phyloP scores from a whole-genome alignment of 2,888 invertebrate genomes.

The Ophion slaviceki region DNA sequence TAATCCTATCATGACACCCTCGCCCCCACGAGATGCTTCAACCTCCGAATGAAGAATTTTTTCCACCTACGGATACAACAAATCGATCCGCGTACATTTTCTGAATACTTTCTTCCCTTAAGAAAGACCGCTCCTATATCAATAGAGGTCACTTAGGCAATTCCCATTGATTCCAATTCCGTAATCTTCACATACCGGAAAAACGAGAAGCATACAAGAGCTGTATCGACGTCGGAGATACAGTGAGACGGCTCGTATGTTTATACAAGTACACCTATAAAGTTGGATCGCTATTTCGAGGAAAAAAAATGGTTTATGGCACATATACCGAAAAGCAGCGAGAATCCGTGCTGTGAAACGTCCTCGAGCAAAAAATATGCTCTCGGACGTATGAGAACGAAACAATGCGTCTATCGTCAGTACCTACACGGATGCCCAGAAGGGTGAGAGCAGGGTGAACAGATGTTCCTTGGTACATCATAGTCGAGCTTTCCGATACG shows the following conservation, averaged over 20 bases:
- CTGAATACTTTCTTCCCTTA: too few species aligned
- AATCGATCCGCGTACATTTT: conserved; percentile 1
- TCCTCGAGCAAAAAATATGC: conserved; percentile 20
- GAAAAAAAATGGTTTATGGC: conserved; percentile 26
- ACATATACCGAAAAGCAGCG: conserved; percentile 22
- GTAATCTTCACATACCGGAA: too few species aligned
- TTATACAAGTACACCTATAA: background rate
- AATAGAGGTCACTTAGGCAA: too few species aligned
- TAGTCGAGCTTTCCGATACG: background rate
- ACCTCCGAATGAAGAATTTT: background rate
- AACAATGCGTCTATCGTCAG: background rate
- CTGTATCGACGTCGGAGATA: background rate
- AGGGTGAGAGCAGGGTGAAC: background rate
- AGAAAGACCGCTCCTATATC: too few species aligned
- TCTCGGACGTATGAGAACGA: background rate
- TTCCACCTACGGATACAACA: background rate
- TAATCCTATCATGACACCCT: conserved; percentile 1
- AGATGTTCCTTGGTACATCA: conserved; percentile 23
- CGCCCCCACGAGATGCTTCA: background rate
- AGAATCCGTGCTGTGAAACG: conserved; percentile 14
- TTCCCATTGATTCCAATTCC: too few species aligned
- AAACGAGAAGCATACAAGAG: too few species aligned
- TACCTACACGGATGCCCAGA: background rate
- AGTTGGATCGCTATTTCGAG: conserved; percentile 9
- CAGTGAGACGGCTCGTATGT: background rate